Conservation (phyloP, 2,113 vertebrate genomes). For the Ranitomeya imitator region DNA sequence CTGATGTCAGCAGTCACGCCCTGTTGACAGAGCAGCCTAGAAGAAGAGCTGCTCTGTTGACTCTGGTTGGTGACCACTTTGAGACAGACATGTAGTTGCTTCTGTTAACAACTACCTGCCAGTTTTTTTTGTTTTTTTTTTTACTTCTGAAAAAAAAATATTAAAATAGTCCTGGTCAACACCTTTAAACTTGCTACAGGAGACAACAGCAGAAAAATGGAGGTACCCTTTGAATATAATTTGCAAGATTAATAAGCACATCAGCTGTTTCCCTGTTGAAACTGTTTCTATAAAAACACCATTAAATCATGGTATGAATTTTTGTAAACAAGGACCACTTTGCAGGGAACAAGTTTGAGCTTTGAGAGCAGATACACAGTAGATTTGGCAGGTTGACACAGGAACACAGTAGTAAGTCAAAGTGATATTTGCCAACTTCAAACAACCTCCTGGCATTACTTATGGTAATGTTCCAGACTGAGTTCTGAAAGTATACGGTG, state of each 20-base stretch:
- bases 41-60: too few relatives aligned
- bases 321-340: not conserved
- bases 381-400: not conserved
- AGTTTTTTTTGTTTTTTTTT: too few relatives aligned
- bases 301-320: not conserved
- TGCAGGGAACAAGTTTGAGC: not conserved
- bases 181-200: too few relatives aligned
- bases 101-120: too few relatives aligned
- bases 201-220: too few relatives aligned
- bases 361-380: not conserved
- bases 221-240: too few relatives aligned
- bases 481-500: not conserved
- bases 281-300: not conserved
- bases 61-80: too few relatives aligned
- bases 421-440: slow-evolving; percentile 13
- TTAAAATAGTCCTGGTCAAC: too few relatives aligned
- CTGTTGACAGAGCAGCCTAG: too few relatives aligned
- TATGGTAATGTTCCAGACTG: not conserved
- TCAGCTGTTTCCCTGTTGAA: not conserved
- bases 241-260: not conserved
- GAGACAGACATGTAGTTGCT: too few relatives aligned
- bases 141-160: too few relatives aligned
- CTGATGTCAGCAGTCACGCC: too few relatives aligned
- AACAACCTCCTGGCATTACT: slow-evolving; percentile 27
- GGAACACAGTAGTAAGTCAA: not conserved